Percentiles rank a stretch among this genome's conserved stretches.
Evolutionary conservation across 1,140 invertebrate species (phyloP).

Genomic region (Diabrotica undecimpunctata): DNA sequence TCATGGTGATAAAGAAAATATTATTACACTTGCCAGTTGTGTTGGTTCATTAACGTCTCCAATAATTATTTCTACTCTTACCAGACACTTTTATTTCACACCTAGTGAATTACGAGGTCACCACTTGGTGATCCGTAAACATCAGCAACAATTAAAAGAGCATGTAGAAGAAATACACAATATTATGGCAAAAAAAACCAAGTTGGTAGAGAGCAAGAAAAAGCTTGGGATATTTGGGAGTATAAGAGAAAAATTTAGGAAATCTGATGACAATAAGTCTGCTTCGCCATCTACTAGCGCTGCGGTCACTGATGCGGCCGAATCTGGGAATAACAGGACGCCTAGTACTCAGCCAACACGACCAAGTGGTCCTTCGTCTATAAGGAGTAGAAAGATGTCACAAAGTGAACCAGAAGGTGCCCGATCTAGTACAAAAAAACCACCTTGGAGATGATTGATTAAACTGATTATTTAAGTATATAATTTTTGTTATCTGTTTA

Average conservation of each 20-base stretch:
- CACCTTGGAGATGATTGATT: too few relatives aligned
- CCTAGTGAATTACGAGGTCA: constrained; percentile 18
- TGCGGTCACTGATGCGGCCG: too few relatives aligned
- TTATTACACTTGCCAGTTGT: constrained; percentile 19
- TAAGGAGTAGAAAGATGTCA: not conserved
- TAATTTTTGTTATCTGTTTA: too few relatives aligned
- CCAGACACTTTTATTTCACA: constrained; percentile 33
- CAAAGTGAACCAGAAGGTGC: not conserved
- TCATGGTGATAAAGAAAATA: constrained; percentile 23
- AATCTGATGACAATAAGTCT: too few relatives aligned
- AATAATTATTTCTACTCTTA: constrained; percentile 31
- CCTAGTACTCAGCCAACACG: too few relatives aligned
- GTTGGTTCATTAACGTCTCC: constrained; percentile 14
- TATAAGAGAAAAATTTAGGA: not conserved
- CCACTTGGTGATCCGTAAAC: constrained; percentile 12
- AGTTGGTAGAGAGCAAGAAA: not conserved
- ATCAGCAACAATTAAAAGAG: not conserved
- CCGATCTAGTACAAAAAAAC: not conserved
- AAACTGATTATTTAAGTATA: too few relatives aligned
- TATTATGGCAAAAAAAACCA: not conserved
- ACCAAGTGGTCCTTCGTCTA: not conserved
- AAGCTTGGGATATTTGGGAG: not conserved
- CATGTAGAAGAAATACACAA: not conserved
- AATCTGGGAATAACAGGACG: too few relatives aligned
- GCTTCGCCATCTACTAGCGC: too few relatives aligned